A percentile compares a stretch with the other conserved stretches of the same genome.
Conservation (phyloP, 37 sponge, comb jelly and placozoan species). For the Spongilla lacustris region DNA sequence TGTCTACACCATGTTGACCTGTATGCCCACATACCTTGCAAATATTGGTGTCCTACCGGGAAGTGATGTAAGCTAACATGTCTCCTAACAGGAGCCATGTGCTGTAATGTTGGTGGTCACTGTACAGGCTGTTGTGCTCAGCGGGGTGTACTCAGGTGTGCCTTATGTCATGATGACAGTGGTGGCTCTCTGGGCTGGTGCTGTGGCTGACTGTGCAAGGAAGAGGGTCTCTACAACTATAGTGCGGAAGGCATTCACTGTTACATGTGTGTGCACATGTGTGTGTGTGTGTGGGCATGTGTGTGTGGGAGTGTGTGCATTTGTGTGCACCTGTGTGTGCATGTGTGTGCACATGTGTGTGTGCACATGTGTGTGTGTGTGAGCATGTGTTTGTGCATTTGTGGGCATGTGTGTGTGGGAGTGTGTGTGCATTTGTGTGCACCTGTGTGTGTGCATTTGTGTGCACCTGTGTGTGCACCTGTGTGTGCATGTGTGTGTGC, state of each 20-base stretch:
- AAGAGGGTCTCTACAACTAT: constrained; percentile 50
- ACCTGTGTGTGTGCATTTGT: too few relatives aligned
- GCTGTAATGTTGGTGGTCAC: background rate
- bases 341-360: background rate
- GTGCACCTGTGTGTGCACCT: too few relatives aligned
- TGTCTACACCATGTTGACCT: constrained; percentile 88
- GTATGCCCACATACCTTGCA: constrained; percentile 80
- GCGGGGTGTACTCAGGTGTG: constrained; percentile 81
- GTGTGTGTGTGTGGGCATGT: constrained; percentile 5
- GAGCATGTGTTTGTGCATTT: background rate
- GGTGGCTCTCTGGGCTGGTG: constrained; percentile 41
- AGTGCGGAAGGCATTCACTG: constrained; percentile 66
- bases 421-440: constrained; percentile 3
- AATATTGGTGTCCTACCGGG: constrained; percentile 1
- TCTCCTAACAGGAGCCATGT: constrained; percentile 5
- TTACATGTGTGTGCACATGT: constrained; percentile 43
- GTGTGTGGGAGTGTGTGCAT: background rate
- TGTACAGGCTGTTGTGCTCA: constrained; percentile 40
- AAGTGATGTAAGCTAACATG: background rate
- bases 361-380: too few relatives aligned
- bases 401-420: constrained; percentile 11
- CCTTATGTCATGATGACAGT: constrained; percentile 60
- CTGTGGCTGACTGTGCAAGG: constrained; percentile 70
- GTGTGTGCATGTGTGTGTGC: constrained; percentile 7
- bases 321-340: too few relatives aligned